These are phyloP conservation scores for Polypedilum vanderplanki DNA, from an alignment of 1,140 invertebrate species.

Conservation along the genomic window DNA sequence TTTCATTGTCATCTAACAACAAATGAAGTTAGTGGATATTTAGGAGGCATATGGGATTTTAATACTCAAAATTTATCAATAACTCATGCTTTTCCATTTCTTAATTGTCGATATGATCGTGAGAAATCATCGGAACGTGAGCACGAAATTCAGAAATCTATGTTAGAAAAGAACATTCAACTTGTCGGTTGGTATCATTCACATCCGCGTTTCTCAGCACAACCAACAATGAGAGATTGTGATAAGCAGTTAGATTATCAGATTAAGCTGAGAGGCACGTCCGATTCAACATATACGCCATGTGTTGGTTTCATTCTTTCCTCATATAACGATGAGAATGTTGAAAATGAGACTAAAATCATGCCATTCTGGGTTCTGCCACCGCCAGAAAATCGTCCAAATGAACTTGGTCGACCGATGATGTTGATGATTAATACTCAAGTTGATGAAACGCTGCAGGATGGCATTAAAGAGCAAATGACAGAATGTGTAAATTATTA, in stretches of 20 bases:
- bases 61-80: constrained; percentile 87
- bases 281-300: constrained; percentile 82
- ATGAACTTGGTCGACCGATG: constrained; percentile 85
- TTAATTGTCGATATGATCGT: constrained; percentile 70
- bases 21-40: constrained; percentile 87
- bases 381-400: constrained; percentile 78
- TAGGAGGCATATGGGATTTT: constrained; percentile 90
- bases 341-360: constrained; percentile 68
- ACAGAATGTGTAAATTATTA: constrained; percentile 81
- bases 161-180: constrained; percentile 71
- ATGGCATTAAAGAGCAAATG: constrained; percentile 80
- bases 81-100: constrained; percentile 82
- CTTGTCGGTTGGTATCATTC: constrained; percentile 95
- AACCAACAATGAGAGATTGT: constrained; percentile 83
- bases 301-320: constrained; percentile 90
- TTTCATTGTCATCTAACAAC: constrained; percentile 89
- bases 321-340: constrained; percentile 74
- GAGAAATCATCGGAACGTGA: constrained; percentile 65
- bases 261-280: constrained; percentile 85
- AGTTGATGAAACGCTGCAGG: constrained; percentile 72
- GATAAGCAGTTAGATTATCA: constrained; percentile 91
- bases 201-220: constrained; percentile 81
- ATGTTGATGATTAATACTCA: constrained; percentile 76
- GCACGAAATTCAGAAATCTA: constrained; percentile 70
- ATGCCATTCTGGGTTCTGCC: constrained; percentile 92